Evolutionary conservation across 2,113 vertebrate species (phyloP), one percentile per base, ranked within the genome.

Genomic region (Haemorhous mexicanus): DNA sequence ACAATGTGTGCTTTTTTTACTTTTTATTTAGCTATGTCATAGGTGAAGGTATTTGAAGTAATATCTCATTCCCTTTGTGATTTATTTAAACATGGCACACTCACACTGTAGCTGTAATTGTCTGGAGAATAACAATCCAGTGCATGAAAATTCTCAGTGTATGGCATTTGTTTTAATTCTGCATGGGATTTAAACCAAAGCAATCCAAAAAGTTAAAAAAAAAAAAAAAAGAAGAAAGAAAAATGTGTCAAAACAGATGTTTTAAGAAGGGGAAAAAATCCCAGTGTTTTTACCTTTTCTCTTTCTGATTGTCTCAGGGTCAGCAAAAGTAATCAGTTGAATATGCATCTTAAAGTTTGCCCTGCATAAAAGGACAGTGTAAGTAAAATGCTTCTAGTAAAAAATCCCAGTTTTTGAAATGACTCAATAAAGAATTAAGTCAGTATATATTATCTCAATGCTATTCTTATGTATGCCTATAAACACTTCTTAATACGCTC

Each of bases 121-220:
- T 59, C 69, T 91, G 37, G 44, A 89, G 33, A 70, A 63, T 62
- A 80, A 85, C 0, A 0, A 39, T 77, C 76, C 35, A 39, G n/a
- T 20, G 21, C 30, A n/a, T 43, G 46, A 88, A 80, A 84, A 64
- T 21, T 56, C 43, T 68, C 33, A 26, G 2, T 46, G 10, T 62
- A 68, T 53, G 53, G 72, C 49, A 91, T 76, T 92, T 93, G 28
- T 73, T 94, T 95, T 89, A 68, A 79, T 75, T 94, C 58, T 87
- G 17, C 27, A 27, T 28, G 43, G 19, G 32, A 82, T 61, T 16
- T 55, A 89, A 87, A 72, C 4, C 22, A 91, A 90, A 95, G 78
- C 47, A 67, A 78, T 90, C 13, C 17, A 35, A 59, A 68, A 78
- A 46, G 9, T 47, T 33, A 13, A 37, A 33, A 41, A 16, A 49